These are phyloP conservation scores for Percopsis omiscomaycus DNA, from an alignment of 2,797 vertebrate species.

Conservation along the genomic window DNA sequence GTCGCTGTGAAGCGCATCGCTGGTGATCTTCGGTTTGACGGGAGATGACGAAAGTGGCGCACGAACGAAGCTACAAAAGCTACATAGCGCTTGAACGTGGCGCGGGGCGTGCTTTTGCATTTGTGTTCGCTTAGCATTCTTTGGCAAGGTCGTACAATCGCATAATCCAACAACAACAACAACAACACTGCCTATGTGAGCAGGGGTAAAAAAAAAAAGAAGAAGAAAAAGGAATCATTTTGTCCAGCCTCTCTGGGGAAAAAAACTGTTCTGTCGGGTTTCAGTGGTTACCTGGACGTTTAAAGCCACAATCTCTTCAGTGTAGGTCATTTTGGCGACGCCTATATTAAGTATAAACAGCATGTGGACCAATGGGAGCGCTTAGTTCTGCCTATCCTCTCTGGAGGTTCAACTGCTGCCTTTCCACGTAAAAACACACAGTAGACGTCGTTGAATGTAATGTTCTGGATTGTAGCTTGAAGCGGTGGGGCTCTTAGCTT, in stretches of 20 bases:
- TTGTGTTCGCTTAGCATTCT: constrained; percentile 52
- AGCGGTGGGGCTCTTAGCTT: constrained; percentile 44
- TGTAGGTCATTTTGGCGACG: too few species aligned
- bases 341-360: too few species aligned
- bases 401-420: too few species aligned
- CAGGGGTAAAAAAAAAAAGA: not conserved
- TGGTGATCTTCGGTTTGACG: constrained; percentile 57
- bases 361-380: too few species aligned
- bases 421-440: too few species aligned
- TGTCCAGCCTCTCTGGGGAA: constrained; percentile 4
- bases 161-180: constrained; percentile 50
- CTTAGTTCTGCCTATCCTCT: too few species aligned
- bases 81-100: constrained; percentile 18
- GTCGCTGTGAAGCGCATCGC: constrained; percentile 55
- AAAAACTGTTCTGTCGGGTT: constrained; percentile 9
- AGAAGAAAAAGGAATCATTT: not conserved
- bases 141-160: constrained; percentile 70
- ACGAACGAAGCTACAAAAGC: constrained; percentile 35
- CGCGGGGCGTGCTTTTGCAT: constrained; percentile 22
- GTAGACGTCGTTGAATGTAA: not conserved
- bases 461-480: not conserved
- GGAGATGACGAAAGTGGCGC: constrained; percentile 27
- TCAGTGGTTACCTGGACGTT: constrained; percentile 11
- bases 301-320: not conserved
- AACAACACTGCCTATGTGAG: constrained; percentile 62